These are phyloP conservation scores for Semicossyphus pulcher DNA, from an alignment of 2,113 vertebrate genomes.

Conservation along the genomic window DNA sequence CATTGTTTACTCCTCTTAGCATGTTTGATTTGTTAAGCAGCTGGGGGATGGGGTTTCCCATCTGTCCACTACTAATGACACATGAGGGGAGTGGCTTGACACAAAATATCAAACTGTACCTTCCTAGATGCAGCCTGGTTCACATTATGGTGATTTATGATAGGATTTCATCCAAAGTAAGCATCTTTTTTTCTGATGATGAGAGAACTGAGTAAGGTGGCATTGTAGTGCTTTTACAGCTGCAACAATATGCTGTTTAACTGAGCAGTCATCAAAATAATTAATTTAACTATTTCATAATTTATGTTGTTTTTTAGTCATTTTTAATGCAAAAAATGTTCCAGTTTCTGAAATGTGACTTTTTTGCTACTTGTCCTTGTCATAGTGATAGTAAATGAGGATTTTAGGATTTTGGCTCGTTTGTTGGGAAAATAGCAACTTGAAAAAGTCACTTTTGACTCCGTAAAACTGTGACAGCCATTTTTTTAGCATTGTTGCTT, in stretches of 20 bases:
- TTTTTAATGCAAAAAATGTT: no score
- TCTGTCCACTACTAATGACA: constrained; percentile 43
- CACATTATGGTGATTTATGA: not conserved
- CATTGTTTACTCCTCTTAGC: not conserved
- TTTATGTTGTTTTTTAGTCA: no score
- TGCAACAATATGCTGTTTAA: not conserved
- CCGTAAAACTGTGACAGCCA: no score
- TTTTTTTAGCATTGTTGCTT: no score
- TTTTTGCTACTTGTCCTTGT: no score
- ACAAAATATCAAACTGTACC: constrained; percentile 2
- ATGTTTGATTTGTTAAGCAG: constrained; percentile 8
- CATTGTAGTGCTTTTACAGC: not conserved
- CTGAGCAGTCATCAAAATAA: no score
- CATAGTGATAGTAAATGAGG: no score
- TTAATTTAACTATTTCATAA: no score
- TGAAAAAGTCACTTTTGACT: no score
- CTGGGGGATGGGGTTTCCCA: constrained; percentile 8
- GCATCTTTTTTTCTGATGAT: not conserved
- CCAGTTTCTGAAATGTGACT: no score
- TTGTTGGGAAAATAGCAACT: no score
- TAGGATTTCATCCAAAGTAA: not conserved
- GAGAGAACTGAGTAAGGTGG: not conserved
- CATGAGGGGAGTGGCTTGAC: constrained; percentile 8
- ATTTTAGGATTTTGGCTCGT: no score
- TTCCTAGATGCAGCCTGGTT: not conserved